These are phyloP conservation scores for Psylliodes chrysocephalus DNA, from an alignment of 2,888 invertebrate genomes.

Conservation along the genomic window DNA sequence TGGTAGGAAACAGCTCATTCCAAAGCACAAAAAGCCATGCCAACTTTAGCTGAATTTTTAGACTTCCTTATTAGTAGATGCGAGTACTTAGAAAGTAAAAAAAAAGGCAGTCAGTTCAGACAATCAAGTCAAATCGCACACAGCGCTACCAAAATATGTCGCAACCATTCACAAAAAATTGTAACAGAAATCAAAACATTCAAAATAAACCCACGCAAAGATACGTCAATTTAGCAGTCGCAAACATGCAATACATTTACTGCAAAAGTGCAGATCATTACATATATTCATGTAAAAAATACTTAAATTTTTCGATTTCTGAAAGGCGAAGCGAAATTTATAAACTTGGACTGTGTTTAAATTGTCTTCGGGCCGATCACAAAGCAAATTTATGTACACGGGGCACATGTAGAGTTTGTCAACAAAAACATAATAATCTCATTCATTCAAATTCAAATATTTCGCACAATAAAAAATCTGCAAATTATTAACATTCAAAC, in stretches of 20 bases:
- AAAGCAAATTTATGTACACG: not conserved
- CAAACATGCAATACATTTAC: not conserved
- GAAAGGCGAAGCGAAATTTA: not conserved
- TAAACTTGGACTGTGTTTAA: not conserved
- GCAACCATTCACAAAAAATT: no score
- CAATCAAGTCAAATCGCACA: not conserved
- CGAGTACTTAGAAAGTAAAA: conserved; percentile 7
- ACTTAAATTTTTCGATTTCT: not conserved
- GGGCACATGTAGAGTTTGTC: not conserved
- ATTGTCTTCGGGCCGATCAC: not conserved
- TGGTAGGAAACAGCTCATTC: conserved; percentile 2
- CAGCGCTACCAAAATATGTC: no score
- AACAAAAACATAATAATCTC: not conserved
- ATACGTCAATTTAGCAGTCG: not conserved
- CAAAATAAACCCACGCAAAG: no score
- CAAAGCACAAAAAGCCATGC: not conserved
- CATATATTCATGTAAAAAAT: not conserved
- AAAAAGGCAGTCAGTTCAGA: not conserved
- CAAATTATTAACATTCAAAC: not conserved
- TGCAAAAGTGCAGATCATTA: not conserved
- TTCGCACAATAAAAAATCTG: no score
- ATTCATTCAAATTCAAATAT: no score
- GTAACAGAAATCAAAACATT: no score
- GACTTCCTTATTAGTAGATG: not conserved
- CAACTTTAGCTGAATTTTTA: conserved; percentile 1